A percentile compares a stretch with the other conserved stretches of the same genome.
Evolutionary conservation across 2,888 invertebrate genomes (phyloP).

Genomic region (Anoplius nigerrimus): DNA sequence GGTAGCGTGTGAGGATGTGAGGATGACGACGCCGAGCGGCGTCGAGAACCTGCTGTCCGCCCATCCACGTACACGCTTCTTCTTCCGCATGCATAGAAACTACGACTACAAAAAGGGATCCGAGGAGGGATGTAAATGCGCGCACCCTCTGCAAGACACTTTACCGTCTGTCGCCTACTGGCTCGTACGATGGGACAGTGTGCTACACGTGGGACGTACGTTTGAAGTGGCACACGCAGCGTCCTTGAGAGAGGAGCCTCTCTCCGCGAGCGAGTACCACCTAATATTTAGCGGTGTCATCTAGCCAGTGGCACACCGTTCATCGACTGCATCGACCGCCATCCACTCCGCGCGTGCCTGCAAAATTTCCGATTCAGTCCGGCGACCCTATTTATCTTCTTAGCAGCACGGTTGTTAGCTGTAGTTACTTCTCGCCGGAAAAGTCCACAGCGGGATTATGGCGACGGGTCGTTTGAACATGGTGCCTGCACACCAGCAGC

Average conservation of each 20-base stretch:
- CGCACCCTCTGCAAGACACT: conserved; percentile 26
- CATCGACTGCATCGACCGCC: conserved; percentile 14
- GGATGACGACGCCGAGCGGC: background rate
- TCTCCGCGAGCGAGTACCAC: conserved; percentile 18
- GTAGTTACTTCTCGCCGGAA: too few species aligned
- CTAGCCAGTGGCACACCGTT: too few species aligned
- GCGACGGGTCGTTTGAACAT: too few species aligned
- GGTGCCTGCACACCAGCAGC: too few species aligned
- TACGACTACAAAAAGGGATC: background rate
- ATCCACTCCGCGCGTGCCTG: too few species aligned
- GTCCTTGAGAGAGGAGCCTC: conserved; percentile 5
- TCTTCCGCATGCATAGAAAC: too few species aligned
- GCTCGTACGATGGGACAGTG: conserved; percentile 43
- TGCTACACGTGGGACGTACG: conserved; percentile 52
- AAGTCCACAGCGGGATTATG: too few species aligned
- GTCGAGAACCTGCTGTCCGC: background rate
- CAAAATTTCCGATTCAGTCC: too few species aligned
- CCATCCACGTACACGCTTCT: background rate
- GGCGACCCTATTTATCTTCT: too few species aligned
- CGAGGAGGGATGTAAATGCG: conserved; percentile 3
- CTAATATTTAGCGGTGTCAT: conserved; percentile 40
- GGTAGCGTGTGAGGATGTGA: too few species aligned
- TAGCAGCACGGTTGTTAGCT: too few species aligned
- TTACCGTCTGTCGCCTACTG: conserved; percentile 50
- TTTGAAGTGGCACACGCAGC: conserved; percentile 37